These are phyloP conservation scores for Pherbina coryleti DNA, from an alignment of 2,888 invertebrate genomes.

Conservation along the genomic window DNA sequence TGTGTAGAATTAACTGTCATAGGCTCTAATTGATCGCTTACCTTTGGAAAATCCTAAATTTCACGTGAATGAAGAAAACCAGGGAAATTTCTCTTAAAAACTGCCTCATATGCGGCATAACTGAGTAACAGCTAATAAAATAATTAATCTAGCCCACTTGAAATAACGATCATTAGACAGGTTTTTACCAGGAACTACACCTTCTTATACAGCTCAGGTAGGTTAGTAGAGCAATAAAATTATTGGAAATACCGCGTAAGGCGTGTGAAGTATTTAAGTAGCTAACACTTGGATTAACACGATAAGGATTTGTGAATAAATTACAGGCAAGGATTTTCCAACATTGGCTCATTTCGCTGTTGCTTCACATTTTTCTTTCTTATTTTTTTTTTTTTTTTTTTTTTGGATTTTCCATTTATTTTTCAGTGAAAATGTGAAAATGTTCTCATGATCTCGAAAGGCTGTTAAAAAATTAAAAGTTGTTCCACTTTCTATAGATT, in stretches of 20 bases:
- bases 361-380: background rate
- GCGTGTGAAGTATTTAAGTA: background rate
- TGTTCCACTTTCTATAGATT: background rate
- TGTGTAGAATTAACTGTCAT: background rate
- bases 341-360: no score
- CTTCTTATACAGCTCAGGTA: background rate
- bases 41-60: constrained; percentile 21
- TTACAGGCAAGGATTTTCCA: background rate
- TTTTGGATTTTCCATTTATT: background rate
- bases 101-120: background rate
- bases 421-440: background rate
- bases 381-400: no score
- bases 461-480: background rate
- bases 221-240: background rate
- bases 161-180: background rate
- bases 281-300: background rate
- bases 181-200: constrained; percentile 20
- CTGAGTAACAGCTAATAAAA: constrained; percentile 10
- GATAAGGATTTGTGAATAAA: background rate
- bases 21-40: background rate
- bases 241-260: background rate
- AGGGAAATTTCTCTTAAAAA: background rate
- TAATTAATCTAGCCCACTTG: background rate
- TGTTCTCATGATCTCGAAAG: background rate
- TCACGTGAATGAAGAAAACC: constrained; percentile 17